A percentile compares a stretch with the other conserved stretches of the same genome.
Evolutionary conservation across 2,113 vertebrate species (phyloP).

Genomic region (Odontophorus gujanensis): DNA sequence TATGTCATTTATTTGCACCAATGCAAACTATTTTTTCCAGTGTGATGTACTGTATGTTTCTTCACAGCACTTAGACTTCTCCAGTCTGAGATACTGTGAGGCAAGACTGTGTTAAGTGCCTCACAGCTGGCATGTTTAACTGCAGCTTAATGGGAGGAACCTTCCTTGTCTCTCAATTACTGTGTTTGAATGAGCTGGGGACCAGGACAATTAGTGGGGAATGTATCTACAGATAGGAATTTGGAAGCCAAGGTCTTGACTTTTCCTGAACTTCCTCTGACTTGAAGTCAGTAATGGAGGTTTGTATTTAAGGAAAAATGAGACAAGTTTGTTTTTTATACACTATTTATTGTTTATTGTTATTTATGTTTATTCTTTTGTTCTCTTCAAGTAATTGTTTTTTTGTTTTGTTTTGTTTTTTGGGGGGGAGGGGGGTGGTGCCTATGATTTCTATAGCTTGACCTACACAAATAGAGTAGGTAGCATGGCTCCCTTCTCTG

Average conservation of each 20-base stretch:
- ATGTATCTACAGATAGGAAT: neutral
- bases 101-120: neutral
- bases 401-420: neutral
- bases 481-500: neutral
- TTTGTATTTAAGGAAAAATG: neutral
- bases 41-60: neutral
- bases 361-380: conserved; percentile 5
- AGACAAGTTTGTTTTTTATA: neutral
- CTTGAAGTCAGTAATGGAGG: neutral
- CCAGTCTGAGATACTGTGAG: neutral
- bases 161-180: neutral
- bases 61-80: neutral
- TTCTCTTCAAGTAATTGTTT: neutral
- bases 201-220: neutral
- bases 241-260: neutral
- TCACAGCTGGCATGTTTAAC: neutral
- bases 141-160: neutral
- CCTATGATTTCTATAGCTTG: neutral
- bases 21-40: neutral
- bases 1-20: neutral
- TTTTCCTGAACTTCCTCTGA: neutral
- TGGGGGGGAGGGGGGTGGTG: neutral
- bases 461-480: neutral
- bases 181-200: neutral
- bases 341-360: no score